Base-by-base conservation (phyloP, 64 coral and sea anemone genomes). In the Montipora efflorescens region DNA sequence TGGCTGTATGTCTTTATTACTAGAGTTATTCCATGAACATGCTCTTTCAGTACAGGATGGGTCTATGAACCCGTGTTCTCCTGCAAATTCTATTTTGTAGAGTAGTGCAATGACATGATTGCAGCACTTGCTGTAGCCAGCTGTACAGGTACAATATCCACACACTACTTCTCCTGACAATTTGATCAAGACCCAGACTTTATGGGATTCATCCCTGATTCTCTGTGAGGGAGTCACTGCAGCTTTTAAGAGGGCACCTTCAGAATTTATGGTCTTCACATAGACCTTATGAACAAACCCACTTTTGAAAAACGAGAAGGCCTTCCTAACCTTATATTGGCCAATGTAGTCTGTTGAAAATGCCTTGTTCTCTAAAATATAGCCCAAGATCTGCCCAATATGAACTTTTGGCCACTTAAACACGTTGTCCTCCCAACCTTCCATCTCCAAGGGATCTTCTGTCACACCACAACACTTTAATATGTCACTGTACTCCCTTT, bases 21-120 rank as follows among this genome's bases (percentile, higher is more conserved):
- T 82, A 15, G 55, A 50, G 16, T 82, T 82, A 57, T 90, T 79
- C 76, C 88, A 90, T 5, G 48, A 21, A 55, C 88, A 90, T 10
- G 79, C 68, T 83, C 45, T 3, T 20, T 92, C 73, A 64, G 81
- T 86, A 18, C 90, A 92, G 15, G 90, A 5, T 67, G 73, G 90
- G 36, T 92, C 58, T 50, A 57, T 92, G 6, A 86, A 78, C 19
- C 72, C 52, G 0, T 92, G 45, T 36, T 59, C 4, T 20, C 69
- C 55, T 8, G 91, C 91, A 93, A 79, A 87, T 74, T 93, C 59
- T 18, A 87, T n/a, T 72, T 93, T 87, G 12, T 93, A 93, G 3
- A 79, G 16, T 46, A 53, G 5, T 53, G 91, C 91, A 58, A 93
- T 87, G 8, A 87, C 45, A 52, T 87, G 82, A 76, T 93, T 93